Conservation (phyloP, 2,888 invertebrate genomes). For the Clivina fossor region DNA sequence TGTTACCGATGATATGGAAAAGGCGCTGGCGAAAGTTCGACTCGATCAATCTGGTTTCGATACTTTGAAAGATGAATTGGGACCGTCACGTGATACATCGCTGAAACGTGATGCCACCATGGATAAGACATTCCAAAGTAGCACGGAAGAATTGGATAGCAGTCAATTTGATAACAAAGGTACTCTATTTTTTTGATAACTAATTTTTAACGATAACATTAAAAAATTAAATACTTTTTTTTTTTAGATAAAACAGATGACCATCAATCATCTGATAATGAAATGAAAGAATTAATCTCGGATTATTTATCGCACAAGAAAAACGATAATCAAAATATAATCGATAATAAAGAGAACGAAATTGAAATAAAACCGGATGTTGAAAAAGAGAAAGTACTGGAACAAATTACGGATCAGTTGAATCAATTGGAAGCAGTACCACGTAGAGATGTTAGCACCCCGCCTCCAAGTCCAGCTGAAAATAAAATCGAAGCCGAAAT, state of each 20-base stretch:
- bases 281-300: constrained; percentile 46
- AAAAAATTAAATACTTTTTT: constrained; percentile 3
- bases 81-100: constrained; percentile 73
- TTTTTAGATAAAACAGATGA: constrained; percentile 28
- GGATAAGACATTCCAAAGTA: constrained; percentile 46
- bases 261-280: constrained; percentile 44
- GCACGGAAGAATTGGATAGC: constrained; percentile 48
- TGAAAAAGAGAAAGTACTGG: constrained; percentile 44
- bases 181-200: constrained; percentile 16
- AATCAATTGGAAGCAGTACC: constrained; percentile 46
- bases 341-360: constrained; percentile 36
- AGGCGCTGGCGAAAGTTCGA: constrained; percentile 64
- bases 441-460: constrained; percentile 45
- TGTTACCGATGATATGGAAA: constrained; percentile 75
- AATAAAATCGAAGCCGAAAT: constrained; percentile 37
- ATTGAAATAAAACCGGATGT: constrained; percentile 33
- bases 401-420: constrained; percentile 49
- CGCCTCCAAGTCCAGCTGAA: constrained; percentile 52
- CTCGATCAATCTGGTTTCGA: constrained; percentile 68
- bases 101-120: constrained; percentile 64
- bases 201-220: background rate
- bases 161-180: constrained; percentile 46
- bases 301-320: constrained; percentile 44
- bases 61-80: constrained; percentile 70
- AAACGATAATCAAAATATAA: constrained; percentile 37